These are phyloP conservation scores for Tor tambroides DNA, from an alignment of 2,113 vertebrate species.

Conservation along the genomic window DNA sequence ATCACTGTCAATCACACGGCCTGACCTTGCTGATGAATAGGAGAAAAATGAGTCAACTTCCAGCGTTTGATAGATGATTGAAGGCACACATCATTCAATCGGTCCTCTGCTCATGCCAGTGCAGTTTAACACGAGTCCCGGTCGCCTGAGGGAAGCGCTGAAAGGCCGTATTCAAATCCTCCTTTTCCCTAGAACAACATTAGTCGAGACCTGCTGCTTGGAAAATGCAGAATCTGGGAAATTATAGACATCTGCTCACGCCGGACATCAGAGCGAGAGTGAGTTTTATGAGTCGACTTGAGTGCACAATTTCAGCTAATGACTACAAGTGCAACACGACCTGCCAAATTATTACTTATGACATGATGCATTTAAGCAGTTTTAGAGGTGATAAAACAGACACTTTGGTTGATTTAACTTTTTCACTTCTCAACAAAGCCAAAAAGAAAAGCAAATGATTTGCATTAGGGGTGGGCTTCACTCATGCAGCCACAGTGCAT, in stretches of 20 bases:
- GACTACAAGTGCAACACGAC: neutral
- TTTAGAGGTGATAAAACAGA: neutral
- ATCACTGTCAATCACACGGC: slow-evolving; percentile 24
- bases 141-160: slow-evolving; percentile 22
- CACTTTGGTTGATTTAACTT: too few relatives aligned
- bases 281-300: neutral
- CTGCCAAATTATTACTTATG: neutral
- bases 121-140: slow-evolving; percentile 36
- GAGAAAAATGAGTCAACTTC: slow-evolving; percentile 11
- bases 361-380: neutral
- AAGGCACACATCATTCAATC: slow-evolving; percentile 21
- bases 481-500: too few relatives aligned
- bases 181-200: neutral
- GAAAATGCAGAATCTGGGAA: neutral
- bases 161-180: neutral
- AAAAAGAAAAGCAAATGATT: too few relatives aligned
- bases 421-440: too few relatives aligned
- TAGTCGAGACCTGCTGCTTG: neutral
- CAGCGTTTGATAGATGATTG: slow-evolving; percentile 22
- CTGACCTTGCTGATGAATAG: slow-evolving; percentile 40
- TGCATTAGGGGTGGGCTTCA: too few relatives aligned
- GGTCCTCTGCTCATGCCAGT: neutral
- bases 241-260: neutral
- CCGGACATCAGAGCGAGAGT: neutral
- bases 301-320: neutral